phyloP scores from a whole-genome alignment of 2,888 invertebrate genomes.

The Leptogaster cylindrica region DNA sequence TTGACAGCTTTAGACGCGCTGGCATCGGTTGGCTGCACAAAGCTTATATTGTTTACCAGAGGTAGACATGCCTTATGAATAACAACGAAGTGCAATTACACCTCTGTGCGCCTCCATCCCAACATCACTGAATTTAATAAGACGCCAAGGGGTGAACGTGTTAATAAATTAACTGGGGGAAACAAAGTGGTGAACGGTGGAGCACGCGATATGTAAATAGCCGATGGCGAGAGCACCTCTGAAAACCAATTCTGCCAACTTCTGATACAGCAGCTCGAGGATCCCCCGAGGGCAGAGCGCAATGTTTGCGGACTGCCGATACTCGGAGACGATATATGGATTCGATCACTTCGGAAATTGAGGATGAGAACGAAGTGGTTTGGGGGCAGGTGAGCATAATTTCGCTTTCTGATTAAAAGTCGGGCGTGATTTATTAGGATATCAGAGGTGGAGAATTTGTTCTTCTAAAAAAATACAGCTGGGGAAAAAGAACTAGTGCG shows the following conservation, averaged over 20 bases:
- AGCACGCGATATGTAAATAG: conserved; percentile 37
- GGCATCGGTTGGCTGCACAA: too few species aligned
- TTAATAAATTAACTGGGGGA: conserved; percentile 14
- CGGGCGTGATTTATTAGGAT: conserved; percentile 43
- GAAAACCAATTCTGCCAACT: conserved; percentile 25
- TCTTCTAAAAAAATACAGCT: neutral
- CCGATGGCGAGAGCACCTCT: neutral
- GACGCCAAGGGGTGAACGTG: conserved; percentile 5
- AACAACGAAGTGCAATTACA: too few species aligned
- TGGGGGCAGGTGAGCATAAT: conserved; percentile 30
- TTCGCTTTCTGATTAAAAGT: conserved; percentile 44
- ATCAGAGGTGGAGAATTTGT: conserved; percentile 34
- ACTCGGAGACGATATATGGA: neutral
- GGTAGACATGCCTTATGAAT: too few species aligned
- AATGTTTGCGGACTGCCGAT: neutral
- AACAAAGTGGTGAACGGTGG: neutral
- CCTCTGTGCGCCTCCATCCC: too few species aligned
- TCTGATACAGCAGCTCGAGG: conserved; percentile 28
- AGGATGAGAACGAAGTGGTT: conserved; percentile 5
- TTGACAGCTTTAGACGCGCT: too few species aligned
- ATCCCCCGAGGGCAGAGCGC: conserved; percentile 1
- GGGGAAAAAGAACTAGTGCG: neutral
- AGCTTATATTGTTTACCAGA: too few species aligned
- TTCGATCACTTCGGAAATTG: conserved; percentile 13
- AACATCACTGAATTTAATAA: too few species aligned